These are phyloP conservation scores for Drosophila orosa DNA, from an alignment of 1,140 invertebrate genomes.

Conservation along the genomic window DNA sequence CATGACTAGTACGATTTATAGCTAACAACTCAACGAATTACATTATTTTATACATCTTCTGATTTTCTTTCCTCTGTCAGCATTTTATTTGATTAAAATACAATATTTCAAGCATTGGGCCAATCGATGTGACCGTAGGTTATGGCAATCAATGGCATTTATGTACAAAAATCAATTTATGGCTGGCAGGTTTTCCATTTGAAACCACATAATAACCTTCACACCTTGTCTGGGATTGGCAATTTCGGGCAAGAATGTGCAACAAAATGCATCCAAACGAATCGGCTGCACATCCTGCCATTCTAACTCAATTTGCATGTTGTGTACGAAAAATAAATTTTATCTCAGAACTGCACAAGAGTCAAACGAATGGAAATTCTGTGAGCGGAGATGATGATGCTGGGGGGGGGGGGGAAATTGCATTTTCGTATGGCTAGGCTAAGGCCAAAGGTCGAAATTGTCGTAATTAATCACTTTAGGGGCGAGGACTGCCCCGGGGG, in stretches of 20 bases:
- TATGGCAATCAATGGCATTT: background rate
- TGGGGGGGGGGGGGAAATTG: constrained; percentile 13
- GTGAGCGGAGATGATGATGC: background rate
- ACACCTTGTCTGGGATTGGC: background rate
- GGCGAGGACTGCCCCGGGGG: background rate
- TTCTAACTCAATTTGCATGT: constrained; percentile 34
- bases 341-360: constrained; percentile 13
- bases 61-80: background rate
- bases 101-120: background rate
- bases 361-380: constrained; percentile 26
- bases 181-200: background rate
- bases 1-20: background rate
- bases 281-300: constrained; percentile 7
- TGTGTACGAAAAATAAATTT: constrained; percentile 9
- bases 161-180: constrained; percentile 3
- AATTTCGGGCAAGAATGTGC: constrained; percentile 12
- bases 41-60: background rate
- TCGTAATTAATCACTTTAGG: constrained; percentile 64
- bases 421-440: constrained; percentile 8
- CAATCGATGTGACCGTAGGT: background rate
- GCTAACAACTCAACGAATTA: background rate
- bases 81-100: constrained; percentile 11
- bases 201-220: constrained; percentile 5
- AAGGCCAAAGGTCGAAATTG: constrained; percentile 25
- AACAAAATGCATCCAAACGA: constrained; percentile 20